Percentiles rank a stretch among this genome's conserved stretches.
Conservation (phyloP, 2,888 invertebrate genomes). For the Pristionchus mayeri region DNA sequence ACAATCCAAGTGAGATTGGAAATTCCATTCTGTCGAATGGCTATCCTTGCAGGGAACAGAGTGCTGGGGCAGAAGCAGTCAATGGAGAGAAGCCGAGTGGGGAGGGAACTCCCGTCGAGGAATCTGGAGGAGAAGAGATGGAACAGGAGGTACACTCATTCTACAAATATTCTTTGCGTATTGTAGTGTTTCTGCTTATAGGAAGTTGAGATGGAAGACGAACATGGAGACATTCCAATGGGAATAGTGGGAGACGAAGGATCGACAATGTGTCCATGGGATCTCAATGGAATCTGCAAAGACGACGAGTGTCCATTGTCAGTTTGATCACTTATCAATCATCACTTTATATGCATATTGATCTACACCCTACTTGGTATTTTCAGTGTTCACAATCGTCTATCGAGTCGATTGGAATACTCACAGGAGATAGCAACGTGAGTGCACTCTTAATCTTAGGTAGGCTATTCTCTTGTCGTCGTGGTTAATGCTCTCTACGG, state of each 20-base stretch:
- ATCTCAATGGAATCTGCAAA: slow-evolving; percentile 38
- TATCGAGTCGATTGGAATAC: background rate
- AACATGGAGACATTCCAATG: background rate
- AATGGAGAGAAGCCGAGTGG: background rate
- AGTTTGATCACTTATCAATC: too few relatives aligned
- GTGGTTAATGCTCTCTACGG: background rate
- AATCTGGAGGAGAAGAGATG: background rate
- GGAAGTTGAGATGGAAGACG: background rate
- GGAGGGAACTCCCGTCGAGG: background rate
- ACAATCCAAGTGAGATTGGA: slow-evolving; percentile 6
- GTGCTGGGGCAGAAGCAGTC: background rate
- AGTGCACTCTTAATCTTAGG: background rate
- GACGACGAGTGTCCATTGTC: slow-evolving; percentile 30
- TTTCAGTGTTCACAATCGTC: slow-evolving; percentile 18
- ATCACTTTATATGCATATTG: too few relatives aligned
- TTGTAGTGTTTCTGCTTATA: background rate
- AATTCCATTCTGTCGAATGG: background rate
- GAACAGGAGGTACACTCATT: background rate
- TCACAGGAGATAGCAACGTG: slow-evolving; percentile 2
- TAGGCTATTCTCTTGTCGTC: background rate
- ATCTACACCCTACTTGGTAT: too few relatives aligned
- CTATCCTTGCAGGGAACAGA: background rate
- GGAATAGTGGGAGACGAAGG: background rate
- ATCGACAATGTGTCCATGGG: slow-evolving; percentile 19
- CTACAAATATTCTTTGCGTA: background rate